Conservation (phyloP, 2,888 invertebrate genomes). For the Epistrophe grossulariae region DNA sequence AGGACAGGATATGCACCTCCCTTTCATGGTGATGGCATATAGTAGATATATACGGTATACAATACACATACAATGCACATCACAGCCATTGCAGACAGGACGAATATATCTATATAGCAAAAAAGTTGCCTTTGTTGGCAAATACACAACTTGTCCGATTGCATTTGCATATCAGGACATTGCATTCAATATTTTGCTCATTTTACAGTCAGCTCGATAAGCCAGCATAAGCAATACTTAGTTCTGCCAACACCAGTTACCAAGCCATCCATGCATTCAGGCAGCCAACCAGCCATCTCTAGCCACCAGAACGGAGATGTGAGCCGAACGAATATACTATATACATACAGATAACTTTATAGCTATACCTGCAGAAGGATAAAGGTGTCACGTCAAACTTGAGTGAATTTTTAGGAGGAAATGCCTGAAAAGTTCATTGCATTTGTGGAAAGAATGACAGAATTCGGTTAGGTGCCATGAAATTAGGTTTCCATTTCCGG, state of each 20-base stretch:
- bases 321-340: conserved; percentile 1
- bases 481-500: conserved; percentile 56
- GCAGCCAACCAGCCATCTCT: conserved; percentile 21
- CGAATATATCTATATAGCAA: conserved; percentile 15
- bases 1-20: conserved; percentile 26
- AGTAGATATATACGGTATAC: not conserved
- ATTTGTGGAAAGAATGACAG: conserved; percentile 51
- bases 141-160: conserved; percentile 66
- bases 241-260: conserved; percentile 45
- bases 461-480: conserved; percentile 51
- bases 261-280: conserved; percentile 24
- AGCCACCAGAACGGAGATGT: conserved; percentile 22
- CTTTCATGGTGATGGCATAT: conserved; percentile 4
- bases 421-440: conserved; percentile 57
- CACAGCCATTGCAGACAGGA: not conserved
- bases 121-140: conserved; percentile 47
- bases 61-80: not conserved
- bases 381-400: conserved; percentile 51
- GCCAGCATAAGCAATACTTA: conserved; percentile 67
- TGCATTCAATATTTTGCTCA: conserved; percentile 76
- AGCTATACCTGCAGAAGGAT: conserved; percentile 27
- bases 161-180: conserved; percentile 75
- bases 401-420: conserved; percentile 65
- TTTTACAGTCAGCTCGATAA: conserved; percentile 72
- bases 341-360: not conserved